phyloP scores from a whole-genome alignment of 2,888 invertebrate species.

The Tetragonula carbonaria region DNA sequence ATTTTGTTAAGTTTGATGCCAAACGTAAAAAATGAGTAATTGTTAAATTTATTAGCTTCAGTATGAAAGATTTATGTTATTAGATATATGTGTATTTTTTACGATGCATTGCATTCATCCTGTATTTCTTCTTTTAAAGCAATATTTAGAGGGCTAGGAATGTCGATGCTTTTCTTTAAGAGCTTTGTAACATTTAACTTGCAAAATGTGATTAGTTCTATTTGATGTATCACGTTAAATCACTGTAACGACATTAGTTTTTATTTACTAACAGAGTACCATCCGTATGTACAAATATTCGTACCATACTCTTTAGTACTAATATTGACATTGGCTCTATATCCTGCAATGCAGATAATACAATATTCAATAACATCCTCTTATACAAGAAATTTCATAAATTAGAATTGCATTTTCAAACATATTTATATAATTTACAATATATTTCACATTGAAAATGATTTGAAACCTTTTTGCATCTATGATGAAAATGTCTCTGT shows the following conservation, averaged over 20 bases:
- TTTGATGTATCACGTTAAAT: neutral
- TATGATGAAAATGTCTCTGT: neutral
- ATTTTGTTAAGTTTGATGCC: neutral
- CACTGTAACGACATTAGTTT: too few relatives aligned
- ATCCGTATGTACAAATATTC: neutral
- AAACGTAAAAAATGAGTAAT: neutral
- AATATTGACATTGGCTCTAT: neutral
- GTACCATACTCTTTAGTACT: neutral
- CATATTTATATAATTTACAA: neutral
- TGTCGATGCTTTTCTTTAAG: neutral
- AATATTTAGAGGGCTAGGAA: neutral
- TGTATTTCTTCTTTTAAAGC: neutral
- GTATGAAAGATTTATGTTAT: neutral
- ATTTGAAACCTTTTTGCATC: neutral
- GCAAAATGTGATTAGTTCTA: neutral
- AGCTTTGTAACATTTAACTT: neutral
- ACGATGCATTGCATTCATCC: too few relatives aligned
- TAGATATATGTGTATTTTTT: neutral
- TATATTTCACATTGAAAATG: neutral
- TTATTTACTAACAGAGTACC: neutral
- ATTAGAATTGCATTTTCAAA: neutral
- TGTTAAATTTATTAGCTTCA: neutral
- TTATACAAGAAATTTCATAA: neutral
- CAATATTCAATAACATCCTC: neutral
- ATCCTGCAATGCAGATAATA: neutral